Percentiles rank a stretch among this genome's conserved stretches.
Evolutionary conservation across 2,113 vertebrate species (phyloP).

Genomic region (Scopus umbretta): DNA sequence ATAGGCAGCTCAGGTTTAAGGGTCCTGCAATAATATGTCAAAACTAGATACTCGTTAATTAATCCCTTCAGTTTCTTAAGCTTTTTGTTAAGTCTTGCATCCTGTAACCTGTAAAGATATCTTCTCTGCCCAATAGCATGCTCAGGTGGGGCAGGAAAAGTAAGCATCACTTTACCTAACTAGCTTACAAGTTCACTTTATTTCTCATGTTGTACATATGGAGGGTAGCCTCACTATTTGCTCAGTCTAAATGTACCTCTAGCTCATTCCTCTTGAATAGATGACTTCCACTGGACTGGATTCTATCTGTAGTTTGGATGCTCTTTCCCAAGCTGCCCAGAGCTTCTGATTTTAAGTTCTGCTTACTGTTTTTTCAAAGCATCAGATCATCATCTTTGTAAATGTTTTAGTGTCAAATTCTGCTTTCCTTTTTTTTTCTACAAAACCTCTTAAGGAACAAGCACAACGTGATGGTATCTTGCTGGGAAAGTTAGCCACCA

Average conservation of each 20-base stretch:
- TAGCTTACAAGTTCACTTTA: not conserved
- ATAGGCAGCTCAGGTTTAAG: not conserved
- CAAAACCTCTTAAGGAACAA: not conserved
- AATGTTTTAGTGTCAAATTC: not conserved
- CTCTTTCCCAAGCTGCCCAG: not conserved
- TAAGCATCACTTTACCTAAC: not conserved
- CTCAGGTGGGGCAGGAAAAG: not conserved
- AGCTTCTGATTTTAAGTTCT: not conserved
- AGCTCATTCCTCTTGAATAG: not conserved
- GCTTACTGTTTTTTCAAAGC: not conserved
- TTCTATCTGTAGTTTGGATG: not conserved
- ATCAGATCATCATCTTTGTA: not conserved
- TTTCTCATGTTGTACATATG: not conserved
- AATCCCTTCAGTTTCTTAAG: not conserved
- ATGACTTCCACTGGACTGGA: not conserved
- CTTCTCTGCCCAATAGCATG: not conserved
- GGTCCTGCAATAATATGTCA: not conserved
- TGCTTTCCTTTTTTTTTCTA: not conserved
- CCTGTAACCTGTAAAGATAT: not conserved
- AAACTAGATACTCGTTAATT: not conserved
- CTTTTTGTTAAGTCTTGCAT: not conserved
- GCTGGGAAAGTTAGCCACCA: not conserved
- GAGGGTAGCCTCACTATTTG: not conserved
- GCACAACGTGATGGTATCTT: not conserved
- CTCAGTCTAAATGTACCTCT: not conserved